Conservation (phyloP, 1,140 invertebrate species). For the Monochamus saltuarius region DNA sequence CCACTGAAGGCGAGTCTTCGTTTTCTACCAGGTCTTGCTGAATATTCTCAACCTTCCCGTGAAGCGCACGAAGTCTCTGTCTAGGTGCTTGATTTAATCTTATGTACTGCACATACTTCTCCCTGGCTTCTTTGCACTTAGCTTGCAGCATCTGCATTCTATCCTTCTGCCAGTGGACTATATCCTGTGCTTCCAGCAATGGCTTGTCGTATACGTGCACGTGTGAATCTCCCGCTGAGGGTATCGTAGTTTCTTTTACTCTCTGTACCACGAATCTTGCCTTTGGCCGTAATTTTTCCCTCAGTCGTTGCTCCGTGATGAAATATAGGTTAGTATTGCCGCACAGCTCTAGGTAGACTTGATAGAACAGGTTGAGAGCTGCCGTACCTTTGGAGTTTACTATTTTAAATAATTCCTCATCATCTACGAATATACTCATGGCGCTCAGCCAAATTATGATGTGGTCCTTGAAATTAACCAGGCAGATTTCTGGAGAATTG, state of each 20-base stretch:
- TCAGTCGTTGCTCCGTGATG: constrained; percentile 19
- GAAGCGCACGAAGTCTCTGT: constrained; percentile 4
- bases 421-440: constrained; percentile 54
- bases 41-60: neutral
- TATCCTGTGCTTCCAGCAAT: constrained; percentile 52
- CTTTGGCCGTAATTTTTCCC: constrained; percentile 16
- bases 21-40: too few relatives aligned
- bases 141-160: constrained; percentile 48
- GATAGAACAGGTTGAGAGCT: constrained; percentile 59
- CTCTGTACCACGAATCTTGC: constrained; percentile 21
- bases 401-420: constrained; percentile 55
- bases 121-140: constrained; percentile 32
- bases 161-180: constrained; percentile 58
- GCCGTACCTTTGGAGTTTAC: constrained; percentile 55
- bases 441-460: constrained; percentile 55
- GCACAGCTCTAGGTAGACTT: constrained; percentile 61
- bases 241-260: constrained; percentile 17
- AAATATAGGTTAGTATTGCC: constrained; percentile 49
- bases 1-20: neutral
- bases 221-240: constrained; percentile 46
- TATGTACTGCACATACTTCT: constrained; percentile 28
- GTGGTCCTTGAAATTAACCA: constrained; percentile 55
- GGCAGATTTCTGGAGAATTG: constrained; percentile 51
- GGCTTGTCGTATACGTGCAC: constrained; percentile 44
- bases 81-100: neutral